phyloP scores from a whole-genome alignment of 2,888 invertebrate genomes.

The Lasioglossum lativentre region DNA sequence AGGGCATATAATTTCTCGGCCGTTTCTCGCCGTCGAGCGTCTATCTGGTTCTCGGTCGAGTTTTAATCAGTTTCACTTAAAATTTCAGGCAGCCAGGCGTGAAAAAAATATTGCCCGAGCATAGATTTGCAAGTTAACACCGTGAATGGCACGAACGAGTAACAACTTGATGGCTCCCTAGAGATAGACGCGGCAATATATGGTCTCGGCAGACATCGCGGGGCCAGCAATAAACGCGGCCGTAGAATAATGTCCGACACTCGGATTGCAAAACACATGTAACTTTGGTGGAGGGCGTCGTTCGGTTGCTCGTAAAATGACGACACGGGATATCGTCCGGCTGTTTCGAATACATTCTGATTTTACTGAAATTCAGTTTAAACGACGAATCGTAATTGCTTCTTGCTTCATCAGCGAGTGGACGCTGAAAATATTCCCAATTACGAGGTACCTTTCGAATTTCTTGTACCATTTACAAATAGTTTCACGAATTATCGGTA shows the following conservation, averaged over 20 bases:
- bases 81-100: not conserved
- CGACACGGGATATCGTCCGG: slow-evolving; percentile 44
- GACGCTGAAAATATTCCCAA: not conserved
- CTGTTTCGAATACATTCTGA: slow-evolving; percentile 57
- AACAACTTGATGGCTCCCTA: slow-evolving; percentile 18
- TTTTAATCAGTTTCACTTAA: slow-evolving; percentile 6
- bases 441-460: not conserved
- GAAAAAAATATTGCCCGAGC: not conserved
- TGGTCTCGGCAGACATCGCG: slow-evolving; percentile 18
- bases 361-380: slow-evolving; percentile 64
- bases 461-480: not conserved
- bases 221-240: slow-evolving; percentile 43
- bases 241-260: slow-evolving; percentile 54
- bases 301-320: slow-evolving; percentile 65
- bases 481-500: no score
- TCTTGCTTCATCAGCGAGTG: no score
- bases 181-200: slow-evolving; percentile 37
- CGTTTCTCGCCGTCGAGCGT: not conserved
- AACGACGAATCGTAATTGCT: slow-evolving; percentile 29
- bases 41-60: not conserved
- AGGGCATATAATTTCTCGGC: not conserved
- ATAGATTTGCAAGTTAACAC: slow-evolving; percentile 10
- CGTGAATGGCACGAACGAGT: not conserved
- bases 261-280: slow-evolving; percentile 63
- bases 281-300: slow-evolving; percentile 59